Conservation (phyloP, 2,888 invertebrate species). For the Chymomyza fuscimana region DNA sequence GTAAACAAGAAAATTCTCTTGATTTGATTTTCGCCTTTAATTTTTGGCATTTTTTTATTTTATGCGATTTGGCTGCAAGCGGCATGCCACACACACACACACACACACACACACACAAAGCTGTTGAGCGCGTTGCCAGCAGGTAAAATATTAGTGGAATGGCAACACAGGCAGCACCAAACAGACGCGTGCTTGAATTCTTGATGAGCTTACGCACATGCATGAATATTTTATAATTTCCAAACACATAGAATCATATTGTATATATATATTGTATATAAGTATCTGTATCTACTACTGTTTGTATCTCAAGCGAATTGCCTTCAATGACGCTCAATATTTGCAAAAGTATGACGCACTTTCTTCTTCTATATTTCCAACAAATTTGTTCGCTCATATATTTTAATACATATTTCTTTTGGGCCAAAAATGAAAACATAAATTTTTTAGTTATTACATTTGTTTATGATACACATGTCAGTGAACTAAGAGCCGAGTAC, state of each 20-base stretch:
- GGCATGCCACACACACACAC: not conserved
- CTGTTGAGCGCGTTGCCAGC: not conserved
- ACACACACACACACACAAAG: not conserved
- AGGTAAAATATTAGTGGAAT: constrained; percentile 2
- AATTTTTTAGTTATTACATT: not conserved
- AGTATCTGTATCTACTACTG: not conserved
- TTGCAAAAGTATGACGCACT: constrained; percentile 19
- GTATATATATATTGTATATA: not conserved
- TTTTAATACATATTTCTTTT: too few relatives aligned
- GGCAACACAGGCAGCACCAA: constrained; percentile 11
- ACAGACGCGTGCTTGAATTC: constrained; percentile 58
- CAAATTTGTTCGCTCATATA: not conserved
- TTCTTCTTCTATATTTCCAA: not conserved
- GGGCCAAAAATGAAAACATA: not conserved
- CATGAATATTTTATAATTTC: constrained; percentile 58
- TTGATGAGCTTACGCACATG: constrained; percentile 48
- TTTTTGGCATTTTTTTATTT: constrained; percentile 27
- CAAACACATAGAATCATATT: constrained; percentile 12
- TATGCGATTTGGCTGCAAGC: constrained; percentile 37
- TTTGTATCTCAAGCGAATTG: constrained; percentile 36
- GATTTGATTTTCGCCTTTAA: constrained; percentile 35
- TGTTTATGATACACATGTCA: not conserved
- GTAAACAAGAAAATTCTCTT: constrained; percentile 53
- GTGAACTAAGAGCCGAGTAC: not conserved
- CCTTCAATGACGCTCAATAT: constrained; percentile 52